These are phyloP conservation scores for Alosa sapidissima DNA, from an alignment of 2,797 vertebrate genomes.

Conservation along the genomic window DNA sequence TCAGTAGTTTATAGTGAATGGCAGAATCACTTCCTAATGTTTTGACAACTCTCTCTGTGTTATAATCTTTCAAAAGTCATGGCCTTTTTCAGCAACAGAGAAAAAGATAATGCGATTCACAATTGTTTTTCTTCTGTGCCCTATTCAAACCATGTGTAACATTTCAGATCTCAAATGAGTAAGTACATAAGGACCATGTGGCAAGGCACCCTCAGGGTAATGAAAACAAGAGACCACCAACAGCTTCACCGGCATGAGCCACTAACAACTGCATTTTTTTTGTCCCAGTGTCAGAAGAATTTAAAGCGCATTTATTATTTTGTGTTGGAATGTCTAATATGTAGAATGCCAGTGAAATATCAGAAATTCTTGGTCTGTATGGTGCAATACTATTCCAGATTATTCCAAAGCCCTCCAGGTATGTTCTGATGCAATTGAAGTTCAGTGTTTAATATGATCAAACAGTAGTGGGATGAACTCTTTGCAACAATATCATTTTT, in stretches of 20 bases:
- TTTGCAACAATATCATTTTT: neutral
- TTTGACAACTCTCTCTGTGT: no score
- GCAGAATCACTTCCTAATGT: no score
- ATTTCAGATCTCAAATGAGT: neutral
- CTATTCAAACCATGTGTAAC: neutral
- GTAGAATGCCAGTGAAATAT: neutral
- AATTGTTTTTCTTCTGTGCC: neutral
- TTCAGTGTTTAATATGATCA: slow-evolving; percentile 18
- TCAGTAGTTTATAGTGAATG: no score
- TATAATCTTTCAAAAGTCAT: no score
- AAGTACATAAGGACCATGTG: neutral
- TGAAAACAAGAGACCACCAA: neutral
- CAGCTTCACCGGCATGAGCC: neutral
- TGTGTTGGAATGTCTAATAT: neutral
- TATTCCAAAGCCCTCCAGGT: neutral
- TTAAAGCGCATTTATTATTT: neutral
- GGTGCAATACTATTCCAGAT: neutral
- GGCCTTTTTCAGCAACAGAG: no score
- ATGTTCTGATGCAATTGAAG: slow-evolving; percentile 11
- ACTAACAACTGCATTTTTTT: neutral
- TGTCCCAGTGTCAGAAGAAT: neutral
- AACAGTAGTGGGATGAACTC: neutral
- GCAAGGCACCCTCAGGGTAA: neutral
- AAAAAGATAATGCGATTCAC: no score
- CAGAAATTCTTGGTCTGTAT: neutral